A percentile compares a stretch with the other conserved stretches of the same genome.
These are phyloP conservation scores for Anastrepha obliqua DNA, from an alignment of 1,140 invertebrate genomes.

Conservation along the genomic window DNA sequence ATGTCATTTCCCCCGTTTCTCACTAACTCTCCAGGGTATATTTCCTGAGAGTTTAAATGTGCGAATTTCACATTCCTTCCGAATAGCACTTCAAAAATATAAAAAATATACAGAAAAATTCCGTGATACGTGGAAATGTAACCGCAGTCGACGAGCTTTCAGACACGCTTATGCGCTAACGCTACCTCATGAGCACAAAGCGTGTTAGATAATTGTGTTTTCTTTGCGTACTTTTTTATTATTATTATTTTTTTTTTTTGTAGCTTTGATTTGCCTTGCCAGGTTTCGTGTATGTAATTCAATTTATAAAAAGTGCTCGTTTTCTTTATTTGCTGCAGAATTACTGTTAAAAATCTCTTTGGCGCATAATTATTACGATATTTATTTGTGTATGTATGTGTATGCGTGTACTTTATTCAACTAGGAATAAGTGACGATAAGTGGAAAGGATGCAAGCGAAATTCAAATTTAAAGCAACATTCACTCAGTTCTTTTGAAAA, in stretches of 20 bases:
- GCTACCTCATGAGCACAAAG: constrained; percentile 23
- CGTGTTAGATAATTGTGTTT: not conserved
- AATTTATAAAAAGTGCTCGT: constrained; percentile 36
- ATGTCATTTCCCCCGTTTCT: not conserved
- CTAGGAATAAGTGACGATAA: not conserved
- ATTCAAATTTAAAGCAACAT: too few relatives aligned
- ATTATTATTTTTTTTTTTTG: not conserved
- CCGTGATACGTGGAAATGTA: constrained; percentile 8
- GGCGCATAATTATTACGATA: constrained; percentile 7
- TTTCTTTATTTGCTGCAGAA: not conserved
- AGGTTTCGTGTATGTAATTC: constrained; percentile 26
- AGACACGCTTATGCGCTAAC: constrained; percentile 23
- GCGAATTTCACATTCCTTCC: constrained; percentile 6
- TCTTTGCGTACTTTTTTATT: not conserved
- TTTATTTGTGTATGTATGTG: not conserved
- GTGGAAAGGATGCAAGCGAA: not conserved
- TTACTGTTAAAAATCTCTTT: constrained; percentile 27
- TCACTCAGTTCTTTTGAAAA: too few relatives aligned
- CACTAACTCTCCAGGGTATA: not conserved
- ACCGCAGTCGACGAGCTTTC: not conserved
- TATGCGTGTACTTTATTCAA: not conserved
- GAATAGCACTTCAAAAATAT: too few relatives aligned
- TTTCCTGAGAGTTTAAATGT: constrained; percentile 26
- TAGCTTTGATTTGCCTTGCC: not conserved
- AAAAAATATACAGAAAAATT: not conserved